phyloP scores from a whole-genome alignment of 2,888 invertebrate species.

The Amphipyra tragopoginis region DNA sequence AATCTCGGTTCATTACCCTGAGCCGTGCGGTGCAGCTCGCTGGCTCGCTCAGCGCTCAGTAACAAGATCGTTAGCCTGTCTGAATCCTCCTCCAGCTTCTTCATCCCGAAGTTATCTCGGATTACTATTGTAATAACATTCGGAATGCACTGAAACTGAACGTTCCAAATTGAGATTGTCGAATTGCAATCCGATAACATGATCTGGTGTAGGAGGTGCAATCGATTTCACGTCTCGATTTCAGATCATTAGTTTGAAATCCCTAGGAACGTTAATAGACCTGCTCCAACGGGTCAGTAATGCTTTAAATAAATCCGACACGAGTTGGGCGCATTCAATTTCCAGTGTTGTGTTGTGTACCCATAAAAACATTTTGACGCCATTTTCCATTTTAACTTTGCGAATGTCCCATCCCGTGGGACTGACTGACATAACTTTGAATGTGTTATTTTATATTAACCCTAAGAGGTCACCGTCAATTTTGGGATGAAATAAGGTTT shows the following conservation, averaged over 20 bases:
- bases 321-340: conserved; percentile 33
- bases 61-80: conserved; percentile 70
- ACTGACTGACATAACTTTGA: conserved; percentile 31
- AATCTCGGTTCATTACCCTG: conserved; percentile 66
- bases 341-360: conserved; percentile 39
- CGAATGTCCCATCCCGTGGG: conserved; percentile 16
- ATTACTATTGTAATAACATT: conserved; percentile 64
- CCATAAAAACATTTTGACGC: conserved; percentile 48
- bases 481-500: conserved; percentile 19
- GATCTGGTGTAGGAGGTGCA: conserved; percentile 48
- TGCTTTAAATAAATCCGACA: conserved; percentile 47
- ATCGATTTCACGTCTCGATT: conserved; percentile 63
- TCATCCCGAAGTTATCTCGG: conserved; percentile 56
- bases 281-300: conserved; percentile 34
- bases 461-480: conserved; percentile 24
- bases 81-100: conserved; percentile 54
- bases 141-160: conserved; percentile 44
- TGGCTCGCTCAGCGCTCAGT: conserved; percentile 56
- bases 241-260: conserved; percentile 61
- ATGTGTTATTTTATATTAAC: conserved; percentile 39
- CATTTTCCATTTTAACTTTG: conserved; percentile 51
- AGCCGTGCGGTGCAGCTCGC: conserved; percentile 51
- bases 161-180: conserved; percentile 47
- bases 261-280: conserved; percentile 52
- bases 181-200: conserved; percentile 47